Conservation (phyloP, 2,113 vertebrate genomes). For the Hydrolagus affinis region DNA sequence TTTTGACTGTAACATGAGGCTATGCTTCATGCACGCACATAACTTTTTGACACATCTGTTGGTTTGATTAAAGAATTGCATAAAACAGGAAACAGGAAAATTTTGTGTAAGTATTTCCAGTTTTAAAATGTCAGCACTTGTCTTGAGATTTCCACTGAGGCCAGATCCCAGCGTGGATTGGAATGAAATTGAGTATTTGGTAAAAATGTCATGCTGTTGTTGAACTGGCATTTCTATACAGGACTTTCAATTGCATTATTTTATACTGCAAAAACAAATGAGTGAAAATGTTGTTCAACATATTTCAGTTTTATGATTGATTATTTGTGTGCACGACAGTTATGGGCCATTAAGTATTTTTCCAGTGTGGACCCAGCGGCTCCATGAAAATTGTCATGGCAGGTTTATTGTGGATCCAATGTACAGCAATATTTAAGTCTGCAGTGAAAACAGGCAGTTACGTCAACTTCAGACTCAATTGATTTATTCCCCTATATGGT, state of each 20-base stretch:
- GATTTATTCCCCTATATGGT: background rate
- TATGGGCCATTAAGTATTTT: background rate
- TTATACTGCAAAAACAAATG: background rate
- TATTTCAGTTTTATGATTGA: background rate
- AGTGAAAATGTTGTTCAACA: background rate
- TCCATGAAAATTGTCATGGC: background rate
- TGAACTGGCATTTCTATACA: background rate
- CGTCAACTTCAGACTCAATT: background rate
- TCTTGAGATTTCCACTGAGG: slow-evolving; percentile 19
- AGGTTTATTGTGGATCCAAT: background rate
- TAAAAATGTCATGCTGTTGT: slow-evolving; percentile 5
- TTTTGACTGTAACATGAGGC: slow-evolving; percentile 38
- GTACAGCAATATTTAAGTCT: background rate
- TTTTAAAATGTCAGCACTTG: slow-evolving; percentile 29
- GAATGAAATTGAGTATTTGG: slow-evolving; percentile 23
- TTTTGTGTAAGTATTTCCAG: slow-evolving; percentile 27
- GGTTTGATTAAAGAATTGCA: slow-evolving; percentile 32
- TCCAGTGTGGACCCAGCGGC: background rate
- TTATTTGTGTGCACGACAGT: background rate
- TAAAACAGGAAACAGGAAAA: slow-evolving; percentile 27
- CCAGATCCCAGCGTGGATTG: background rate
- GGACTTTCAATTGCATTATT: background rate
- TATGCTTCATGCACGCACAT: slow-evolving; percentile 8
- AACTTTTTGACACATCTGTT: slow-evolving; percentile 24
- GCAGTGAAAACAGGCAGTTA: background rate